Base-by-base conservation (phyloP, 1,140 invertebrate species). In the Brachionus sp. region DNA sequence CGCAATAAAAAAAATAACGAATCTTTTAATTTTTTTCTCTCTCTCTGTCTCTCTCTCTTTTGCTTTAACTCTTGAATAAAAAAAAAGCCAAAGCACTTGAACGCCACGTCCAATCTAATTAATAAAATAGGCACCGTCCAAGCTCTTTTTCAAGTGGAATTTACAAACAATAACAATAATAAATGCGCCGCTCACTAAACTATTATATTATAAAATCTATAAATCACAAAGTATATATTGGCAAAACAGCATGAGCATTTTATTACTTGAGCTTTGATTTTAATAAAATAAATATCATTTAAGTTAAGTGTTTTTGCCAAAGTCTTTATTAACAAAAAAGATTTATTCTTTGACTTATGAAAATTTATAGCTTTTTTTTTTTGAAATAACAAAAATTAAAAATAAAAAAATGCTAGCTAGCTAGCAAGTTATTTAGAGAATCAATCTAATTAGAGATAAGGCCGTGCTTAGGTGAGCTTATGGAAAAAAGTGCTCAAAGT, bases 121-220 rank as follows among this genome's bases (percentile, higher is more conserved):
- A 73, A 73, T 39, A 19, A 46, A 75, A 75, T 75, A 46, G 70
- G 39, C 70, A 75, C 70, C 70, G 70, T 75, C 70, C 70, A 29
- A 75, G 39, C 25, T 35, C 25, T 50, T 23, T 75, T 75, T 75
- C 70, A 75, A 75, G 70, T 75, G 70, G 70, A 75, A 73, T 73
- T 42, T 46, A 70, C 66, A 70, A 70, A 70, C 35, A 70, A 39
- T 39, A 70, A 70, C 66, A 70, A 70, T 10, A 70, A 70, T 37
- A 70, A 70, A 70, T 70, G 66, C 29, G 66, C 66, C 66, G 66
- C 33, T 37, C 35, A 39, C 37, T 37, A 19, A 70, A 70, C 33
- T 70, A 70, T 70, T 70, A 70, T 70, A 70, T 70, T 70, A 70
- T 70, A 70, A 70, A 70, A 70, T 70, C 66, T 70, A 70, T 70